A percentile compares a stretch with the other conserved stretches of the same genome.
phyloP scores from a whole-genome alignment of 2,797 vertebrate species.

The Labeo calbasu region DNA sequence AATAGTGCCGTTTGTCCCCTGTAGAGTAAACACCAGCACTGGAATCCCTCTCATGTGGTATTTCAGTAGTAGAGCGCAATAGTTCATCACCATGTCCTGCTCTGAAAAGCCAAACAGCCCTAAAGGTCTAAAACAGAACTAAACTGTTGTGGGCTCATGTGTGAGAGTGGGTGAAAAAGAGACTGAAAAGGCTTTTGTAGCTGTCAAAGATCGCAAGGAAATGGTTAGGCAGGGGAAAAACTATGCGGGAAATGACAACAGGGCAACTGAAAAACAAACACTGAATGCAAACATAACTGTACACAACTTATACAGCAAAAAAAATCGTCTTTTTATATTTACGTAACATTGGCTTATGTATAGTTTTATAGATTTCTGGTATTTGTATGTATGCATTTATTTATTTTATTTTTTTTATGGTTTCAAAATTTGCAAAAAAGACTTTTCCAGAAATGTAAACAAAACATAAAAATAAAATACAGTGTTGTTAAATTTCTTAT shows the following conservation, averaged over 20 bases:
- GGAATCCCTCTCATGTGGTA: conserved; percentile 79
- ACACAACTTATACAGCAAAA: background rate
- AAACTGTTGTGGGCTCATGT: conserved; percentile 12
- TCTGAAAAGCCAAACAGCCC: conserved; percentile 38
- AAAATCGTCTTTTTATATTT: background rate
- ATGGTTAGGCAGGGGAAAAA: background rate
- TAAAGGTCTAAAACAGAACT: conserved; percentile 16
- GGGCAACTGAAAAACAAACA: background rate
- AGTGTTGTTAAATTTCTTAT: background rate
- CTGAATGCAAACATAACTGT: background rate
- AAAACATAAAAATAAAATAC: background rate
- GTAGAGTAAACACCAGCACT: conserved; percentile 77
- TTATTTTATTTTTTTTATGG: background rate
- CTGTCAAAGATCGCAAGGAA: background rate
- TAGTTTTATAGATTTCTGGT: background rate
- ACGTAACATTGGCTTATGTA: background rate
- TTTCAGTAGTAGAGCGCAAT: conserved; percentile 62
- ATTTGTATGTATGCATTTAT: background rate
- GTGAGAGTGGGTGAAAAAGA: background rate
- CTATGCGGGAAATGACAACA: background rate
- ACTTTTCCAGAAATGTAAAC: background rate
- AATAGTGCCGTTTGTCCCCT: conserved; percentile 81
- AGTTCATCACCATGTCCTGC: conserved; percentile 52
- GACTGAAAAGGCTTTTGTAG: conserved; percentile 19
- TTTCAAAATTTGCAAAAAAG: background rate